phyloP scores from a whole-genome alignment of 2,888 invertebrate species.

The Eugnorisma glareosa region DNA sequence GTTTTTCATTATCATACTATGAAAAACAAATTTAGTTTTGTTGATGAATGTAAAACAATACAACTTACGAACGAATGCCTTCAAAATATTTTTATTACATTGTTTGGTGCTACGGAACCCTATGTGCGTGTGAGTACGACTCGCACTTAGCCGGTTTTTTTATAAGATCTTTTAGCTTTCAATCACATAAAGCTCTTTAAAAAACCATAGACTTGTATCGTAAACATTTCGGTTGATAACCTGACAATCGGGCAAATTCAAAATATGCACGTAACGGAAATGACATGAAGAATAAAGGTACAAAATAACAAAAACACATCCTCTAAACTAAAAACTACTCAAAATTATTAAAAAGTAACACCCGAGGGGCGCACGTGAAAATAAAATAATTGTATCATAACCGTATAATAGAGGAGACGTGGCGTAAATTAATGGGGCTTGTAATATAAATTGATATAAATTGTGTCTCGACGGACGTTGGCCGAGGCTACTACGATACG shows the following conservation, averaged over 20 bases:
- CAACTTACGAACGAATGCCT: no score
- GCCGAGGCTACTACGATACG: conserved; percentile 43
- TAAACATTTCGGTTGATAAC: background rate
- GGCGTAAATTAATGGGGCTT: conserved; percentile 63
- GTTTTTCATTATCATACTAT: no score
- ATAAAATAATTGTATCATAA: conserved; percentile 60
- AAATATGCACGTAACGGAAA: background rate
- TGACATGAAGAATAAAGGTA: background rate
- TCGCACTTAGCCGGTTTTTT: no score
- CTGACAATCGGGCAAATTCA: no score
- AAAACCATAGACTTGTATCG: background rate
- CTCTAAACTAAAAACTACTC: background rate
- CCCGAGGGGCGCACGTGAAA: conserved; percentile 31
- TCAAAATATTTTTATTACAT: no score
- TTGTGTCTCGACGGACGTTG: conserved; percentile 63
- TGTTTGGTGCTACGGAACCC: no score
- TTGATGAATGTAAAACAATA: no score
- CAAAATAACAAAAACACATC: background rate
- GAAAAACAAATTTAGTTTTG: no score
- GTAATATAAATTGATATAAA: conserved; percentile 71
- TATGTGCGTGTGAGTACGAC: no score
- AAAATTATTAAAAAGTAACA: conserved; percentile 17
- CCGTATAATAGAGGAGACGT: conserved; percentile 64
- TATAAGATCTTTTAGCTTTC: background rate
- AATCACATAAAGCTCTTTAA: background rate